Evolutionary conservation across 1,140 invertebrate species (phyloP).

Genomic region (Trissolcus basalis): DNA sequence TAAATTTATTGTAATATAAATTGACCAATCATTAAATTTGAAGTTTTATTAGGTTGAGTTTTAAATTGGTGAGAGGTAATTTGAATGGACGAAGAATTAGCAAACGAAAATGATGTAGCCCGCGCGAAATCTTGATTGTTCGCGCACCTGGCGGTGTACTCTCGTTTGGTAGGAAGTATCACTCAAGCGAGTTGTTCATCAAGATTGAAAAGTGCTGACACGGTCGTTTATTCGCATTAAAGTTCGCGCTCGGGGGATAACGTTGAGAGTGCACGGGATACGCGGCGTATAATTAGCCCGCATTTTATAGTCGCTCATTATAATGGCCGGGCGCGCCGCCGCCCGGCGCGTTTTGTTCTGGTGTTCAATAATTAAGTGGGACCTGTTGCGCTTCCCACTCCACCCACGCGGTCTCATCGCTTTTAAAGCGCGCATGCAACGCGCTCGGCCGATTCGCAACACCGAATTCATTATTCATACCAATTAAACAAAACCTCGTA

Average conservation of each 20-base stretch:
- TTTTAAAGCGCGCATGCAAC: slow-evolving; percentile 46
- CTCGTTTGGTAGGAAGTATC: slow-evolving; percentile 45
- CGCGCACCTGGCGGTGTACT: slow-evolving; percentile 30
- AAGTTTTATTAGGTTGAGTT: no score
- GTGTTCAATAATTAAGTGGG: slow-evolving; percentile 76
- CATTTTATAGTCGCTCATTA: slow-evolving; percentile 58
- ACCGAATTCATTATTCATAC: slow-evolving; percentile 68
- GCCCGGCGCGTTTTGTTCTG: slow-evolving; percentile 60
- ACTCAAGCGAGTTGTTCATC: slow-evolving; percentile 39
- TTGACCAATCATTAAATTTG: no score
- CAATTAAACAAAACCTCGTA: slow-evolving; percentile 65
- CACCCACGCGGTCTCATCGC: slow-evolving; percentile 54
- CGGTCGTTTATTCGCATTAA: slow-evolving; percentile 46
- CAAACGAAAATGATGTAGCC: neutral
- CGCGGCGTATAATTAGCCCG: slow-evolving; percentile 44
- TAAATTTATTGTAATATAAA: no score
- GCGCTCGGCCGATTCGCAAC: slow-evolving; percentile 24
- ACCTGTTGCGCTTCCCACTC: slow-evolving; percentile 74
- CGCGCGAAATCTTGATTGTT: slow-evolving; percentile 31
- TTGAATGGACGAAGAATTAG: slow-evolving; percentile 4
- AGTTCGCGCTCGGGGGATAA: slow-evolving; percentile 21
- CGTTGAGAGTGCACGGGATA: slow-evolving; percentile 17
- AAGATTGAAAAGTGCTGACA: slow-evolving; percentile 50
- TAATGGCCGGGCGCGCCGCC: slow-evolving; percentile 35
- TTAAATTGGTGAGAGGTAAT: no score